Percentiles rank a stretch among this genome's conserved stretches.
phyloP scores from a whole-genome alignment of 2,113 vertebrate genomes.

The Oenanthe melanoleuca region DNA sequence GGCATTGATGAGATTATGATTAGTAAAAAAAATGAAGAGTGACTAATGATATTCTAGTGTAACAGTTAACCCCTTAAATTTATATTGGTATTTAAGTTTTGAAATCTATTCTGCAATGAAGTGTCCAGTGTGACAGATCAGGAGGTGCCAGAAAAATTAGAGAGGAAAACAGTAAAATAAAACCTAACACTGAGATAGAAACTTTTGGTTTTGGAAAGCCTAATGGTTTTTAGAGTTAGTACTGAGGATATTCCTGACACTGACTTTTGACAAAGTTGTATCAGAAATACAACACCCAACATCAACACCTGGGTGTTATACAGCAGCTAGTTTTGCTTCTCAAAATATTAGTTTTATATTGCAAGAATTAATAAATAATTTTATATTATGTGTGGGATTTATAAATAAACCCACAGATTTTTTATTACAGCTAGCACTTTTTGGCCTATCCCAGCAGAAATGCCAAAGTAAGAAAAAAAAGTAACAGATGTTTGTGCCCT shows the following conservation, averaged over 20 bases:
- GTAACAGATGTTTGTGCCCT: neutral
- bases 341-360: neutral
- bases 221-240: neutral
- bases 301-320: neutral
- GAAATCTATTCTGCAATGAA: neutral
- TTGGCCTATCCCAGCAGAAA: neutral
- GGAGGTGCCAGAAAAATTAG: neutral
- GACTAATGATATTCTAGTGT: neutral
- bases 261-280: neutral
- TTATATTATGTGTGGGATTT: neutral
- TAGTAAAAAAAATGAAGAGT: neutral
- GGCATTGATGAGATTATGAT: neutral
- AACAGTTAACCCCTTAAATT: neutral
- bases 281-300: neutral
- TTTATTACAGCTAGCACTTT: neutral
- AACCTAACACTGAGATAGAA: neutral
- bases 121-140: neutral
- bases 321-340: neutral
- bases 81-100: neutral
- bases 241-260: neutral
- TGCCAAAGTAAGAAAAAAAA: neutral
- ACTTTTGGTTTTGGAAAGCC: neutral
- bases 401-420: neutral
- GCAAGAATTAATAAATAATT: neutral
- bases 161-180: neutral